Conservation (phyloP, 2,113 vertebrate species). For the Cebus imitator region DNA sequence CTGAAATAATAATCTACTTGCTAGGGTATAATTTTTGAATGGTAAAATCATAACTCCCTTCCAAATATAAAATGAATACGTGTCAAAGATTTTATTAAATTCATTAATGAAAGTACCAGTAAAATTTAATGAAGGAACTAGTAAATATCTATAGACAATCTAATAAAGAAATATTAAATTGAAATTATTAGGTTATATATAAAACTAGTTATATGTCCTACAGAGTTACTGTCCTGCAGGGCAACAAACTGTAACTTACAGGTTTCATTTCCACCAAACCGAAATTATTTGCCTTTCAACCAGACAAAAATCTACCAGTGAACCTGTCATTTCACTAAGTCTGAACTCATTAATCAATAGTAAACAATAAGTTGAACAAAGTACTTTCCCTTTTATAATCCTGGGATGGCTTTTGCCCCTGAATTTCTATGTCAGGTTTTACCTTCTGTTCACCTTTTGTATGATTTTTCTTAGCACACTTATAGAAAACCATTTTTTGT, state of each 20-base stretch:
- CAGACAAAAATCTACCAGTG: neutral
- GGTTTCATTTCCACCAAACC: neutral
- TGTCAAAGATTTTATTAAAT: neutral
- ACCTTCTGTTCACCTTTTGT: neutral
- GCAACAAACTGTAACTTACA: neutral
- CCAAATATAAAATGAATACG: neutral
- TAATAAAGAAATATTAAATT: neutral
- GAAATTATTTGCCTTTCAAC: neutral
- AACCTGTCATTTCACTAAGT: neutral
- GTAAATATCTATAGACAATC: neutral
- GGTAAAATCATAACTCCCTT: neutral
- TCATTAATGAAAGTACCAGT: neutral
- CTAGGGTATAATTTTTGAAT: neutral
- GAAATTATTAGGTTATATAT: neutral
- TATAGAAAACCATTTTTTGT: neutral
- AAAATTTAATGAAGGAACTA: neutral
- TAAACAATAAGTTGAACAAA: neutral
- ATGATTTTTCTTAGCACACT: neutral
- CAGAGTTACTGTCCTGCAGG: neutral
- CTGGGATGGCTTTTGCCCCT: neutral
- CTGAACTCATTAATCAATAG: neutral
- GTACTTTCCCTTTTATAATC: neutral
- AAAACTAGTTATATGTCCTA: neutral
- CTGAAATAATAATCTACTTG: neutral
- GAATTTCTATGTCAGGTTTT: neutral